Evolutionary conservation across 2,888 invertebrate genomes (phyloP).

Genomic region (Argyresthia goedartella): DNA sequence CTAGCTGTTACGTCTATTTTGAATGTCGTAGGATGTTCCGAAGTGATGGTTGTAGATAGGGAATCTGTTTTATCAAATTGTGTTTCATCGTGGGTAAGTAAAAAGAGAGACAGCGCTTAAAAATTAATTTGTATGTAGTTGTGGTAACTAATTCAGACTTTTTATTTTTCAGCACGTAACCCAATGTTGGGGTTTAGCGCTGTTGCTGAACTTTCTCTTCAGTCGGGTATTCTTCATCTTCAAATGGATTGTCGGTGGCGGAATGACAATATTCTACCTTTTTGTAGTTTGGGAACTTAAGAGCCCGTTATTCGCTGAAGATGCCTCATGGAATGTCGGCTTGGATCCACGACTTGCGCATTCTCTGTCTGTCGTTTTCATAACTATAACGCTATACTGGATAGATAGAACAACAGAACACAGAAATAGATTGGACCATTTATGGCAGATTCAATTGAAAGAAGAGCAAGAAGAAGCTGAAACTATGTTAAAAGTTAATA

Average conservation of each 20-base stretch:
- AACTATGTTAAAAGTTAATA: constrained; percentile 89
- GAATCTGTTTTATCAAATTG: constrained; percentile 50
- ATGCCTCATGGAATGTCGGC: constrained; percentile 78
- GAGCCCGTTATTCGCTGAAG: constrained; percentile 65
- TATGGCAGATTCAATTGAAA: constrained; percentile 76
- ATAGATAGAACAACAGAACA: constrained; percentile 93
- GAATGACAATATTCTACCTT: constrained; percentile 76
- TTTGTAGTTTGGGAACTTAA: constrained; percentile 77
- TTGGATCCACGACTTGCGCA: constrained; percentile 79
- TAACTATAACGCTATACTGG: constrained; percentile 83
- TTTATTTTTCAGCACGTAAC: constrained; percentile 79
- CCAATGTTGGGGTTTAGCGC: constrained; percentile 74
- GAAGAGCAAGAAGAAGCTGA: constrained; percentile 89
- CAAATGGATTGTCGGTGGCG: constrained; percentile 79
- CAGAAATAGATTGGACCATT: constrained; percentile 87
- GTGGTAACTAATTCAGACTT: neutral
- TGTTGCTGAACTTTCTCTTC: constrained; percentile 84
- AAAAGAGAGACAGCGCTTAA: neutral
- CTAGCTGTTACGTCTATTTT: constrained; percentile 75
- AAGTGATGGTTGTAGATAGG: constrained; percentile 26
- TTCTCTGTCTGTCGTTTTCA: constrained; percentile 78
- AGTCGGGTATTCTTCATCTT: constrained; percentile 86
- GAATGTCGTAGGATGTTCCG: constrained; percentile 68
- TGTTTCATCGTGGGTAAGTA: constrained; percentile 62
- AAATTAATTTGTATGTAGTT: neutral